These are phyloP conservation scores for Oligia fasciuncula DNA, from an alignment of 2,888 invertebrate species.

Conservation along the genomic window DNA sequence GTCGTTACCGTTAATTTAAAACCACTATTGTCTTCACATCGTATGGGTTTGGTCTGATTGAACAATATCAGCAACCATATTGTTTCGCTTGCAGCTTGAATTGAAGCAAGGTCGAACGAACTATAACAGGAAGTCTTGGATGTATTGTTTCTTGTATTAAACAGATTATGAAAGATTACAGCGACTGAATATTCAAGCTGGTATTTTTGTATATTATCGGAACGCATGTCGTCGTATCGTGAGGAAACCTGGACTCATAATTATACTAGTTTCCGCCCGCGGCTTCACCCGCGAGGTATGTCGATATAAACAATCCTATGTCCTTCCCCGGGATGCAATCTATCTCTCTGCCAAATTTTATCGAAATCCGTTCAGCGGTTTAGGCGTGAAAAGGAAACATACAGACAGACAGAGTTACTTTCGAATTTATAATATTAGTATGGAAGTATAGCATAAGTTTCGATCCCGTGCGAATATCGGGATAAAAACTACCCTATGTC, in stretches of 20 bases:
- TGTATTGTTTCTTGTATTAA: conserved; percentile 18
- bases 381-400: no score
- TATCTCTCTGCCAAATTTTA: no score
- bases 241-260: not conserved
- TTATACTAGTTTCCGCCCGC: no score
- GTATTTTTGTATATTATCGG: not conserved
- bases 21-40: conserved; percentile 28
- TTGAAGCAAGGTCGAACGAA: conserved; percentile 24
- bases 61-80: conserved; percentile 6
- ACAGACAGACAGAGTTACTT: no score
- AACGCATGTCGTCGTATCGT: not conserved
- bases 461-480: no score
- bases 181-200: not conserved
- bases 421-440: no score
- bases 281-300: no score
- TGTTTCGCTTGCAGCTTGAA: conserved; percentile 23
- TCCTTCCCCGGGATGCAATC: no score
- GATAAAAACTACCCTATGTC: no score
- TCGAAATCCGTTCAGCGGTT: no score
- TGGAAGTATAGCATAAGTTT: no score
- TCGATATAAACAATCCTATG: no score
- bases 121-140: conserved; percentile 32
- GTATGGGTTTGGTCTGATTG: conserved; percentile 43
- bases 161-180: not conserved
- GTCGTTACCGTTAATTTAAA: conserved; percentile 24